phyloP scores from a whole-genome alignment of 2,797 vertebrate species.

The Meda fulgida region DNA sequence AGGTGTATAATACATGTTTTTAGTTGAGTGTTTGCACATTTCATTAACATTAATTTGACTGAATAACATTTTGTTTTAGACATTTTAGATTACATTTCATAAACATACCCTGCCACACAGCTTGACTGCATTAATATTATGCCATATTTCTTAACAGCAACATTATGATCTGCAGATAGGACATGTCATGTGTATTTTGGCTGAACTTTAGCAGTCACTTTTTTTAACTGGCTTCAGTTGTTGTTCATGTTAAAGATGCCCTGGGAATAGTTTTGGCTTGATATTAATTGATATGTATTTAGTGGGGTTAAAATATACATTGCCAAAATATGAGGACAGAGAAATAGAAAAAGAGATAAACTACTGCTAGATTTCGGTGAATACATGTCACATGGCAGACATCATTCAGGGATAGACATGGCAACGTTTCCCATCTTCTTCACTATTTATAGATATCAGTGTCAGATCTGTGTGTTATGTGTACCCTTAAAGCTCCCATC shows the following conservation, averaged over 20 bases:
- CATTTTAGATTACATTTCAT: not conserved
- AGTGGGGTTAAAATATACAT: not conserved
- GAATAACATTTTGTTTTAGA: too few relatives aligned
- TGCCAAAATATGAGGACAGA: not conserved
- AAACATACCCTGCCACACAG: not conserved
- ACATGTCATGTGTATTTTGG: not conserved
- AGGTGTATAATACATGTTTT: not conserved
- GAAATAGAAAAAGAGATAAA: not conserved
- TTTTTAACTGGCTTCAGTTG: not conserved
- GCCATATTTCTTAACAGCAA: not conserved
- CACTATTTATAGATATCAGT: constrained; percentile 25
- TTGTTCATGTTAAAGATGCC: not conserved
- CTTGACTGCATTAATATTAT: not conserved
- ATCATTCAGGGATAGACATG: not conserved
- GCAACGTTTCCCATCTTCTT: constrained; percentile 3
- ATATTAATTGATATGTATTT: not conserved
- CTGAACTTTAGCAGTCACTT: not conserved
- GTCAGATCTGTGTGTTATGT: not conserved
- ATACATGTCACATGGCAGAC: not conserved
- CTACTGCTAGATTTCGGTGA: too few relatives aligned
- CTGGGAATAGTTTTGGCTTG: not conserved
- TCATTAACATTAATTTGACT: not conserved
- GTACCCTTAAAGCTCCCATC: not conserved
- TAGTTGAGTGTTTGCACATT: not conserved
- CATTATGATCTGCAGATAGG: not conserved